Evolutionary conservation across 1,140 invertebrate species (phyloP).

Genomic region (Drosophila albomicans): DNA sequence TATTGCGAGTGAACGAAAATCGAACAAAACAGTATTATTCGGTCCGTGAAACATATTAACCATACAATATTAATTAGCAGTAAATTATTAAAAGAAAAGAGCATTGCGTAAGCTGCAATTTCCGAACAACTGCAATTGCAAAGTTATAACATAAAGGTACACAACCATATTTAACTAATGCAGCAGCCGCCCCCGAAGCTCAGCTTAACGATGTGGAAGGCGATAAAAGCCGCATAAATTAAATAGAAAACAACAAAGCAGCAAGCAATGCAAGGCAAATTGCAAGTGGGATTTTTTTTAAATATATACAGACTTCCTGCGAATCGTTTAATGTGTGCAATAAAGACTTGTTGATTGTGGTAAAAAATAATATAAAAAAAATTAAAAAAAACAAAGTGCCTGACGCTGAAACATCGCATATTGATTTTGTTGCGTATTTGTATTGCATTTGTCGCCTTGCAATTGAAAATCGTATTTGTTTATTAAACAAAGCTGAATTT

Average conservation of each 20-base stretch:
- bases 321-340: constrained; percentile 3
- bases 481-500: neutral
- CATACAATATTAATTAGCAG: constrained; percentile 13
- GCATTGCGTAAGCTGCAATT: constrained; percentile 7
- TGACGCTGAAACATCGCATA: neutral
- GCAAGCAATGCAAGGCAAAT: neutral
- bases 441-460: neutral
- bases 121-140: neutral
- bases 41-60: constrained; percentile 7
- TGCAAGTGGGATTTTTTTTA: neutral
- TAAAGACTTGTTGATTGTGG: constrained; percentile 25
- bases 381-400: too few relatives aligned
- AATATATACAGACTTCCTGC: neutral
- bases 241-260: constrained; percentile 13
- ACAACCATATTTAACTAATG: neutral
- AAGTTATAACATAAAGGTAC: neutral
- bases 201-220: constrained; percentile 13
- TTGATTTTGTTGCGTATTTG: constrained; percentile 15
- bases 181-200: constrained; percentile 19
- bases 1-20: constrained; percentile 27
- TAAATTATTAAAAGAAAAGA: neutral
- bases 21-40: constrained; percentile 44
- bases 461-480: neutral
- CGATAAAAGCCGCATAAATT: constrained; percentile 30
- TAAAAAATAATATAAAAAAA: too few relatives aligned